Percentiles rank a stretch among this genome's conserved stretches.
Conservation (phyloP, 2,888 invertebrate genomes). For the Pilophorus perplexus region DNA sequence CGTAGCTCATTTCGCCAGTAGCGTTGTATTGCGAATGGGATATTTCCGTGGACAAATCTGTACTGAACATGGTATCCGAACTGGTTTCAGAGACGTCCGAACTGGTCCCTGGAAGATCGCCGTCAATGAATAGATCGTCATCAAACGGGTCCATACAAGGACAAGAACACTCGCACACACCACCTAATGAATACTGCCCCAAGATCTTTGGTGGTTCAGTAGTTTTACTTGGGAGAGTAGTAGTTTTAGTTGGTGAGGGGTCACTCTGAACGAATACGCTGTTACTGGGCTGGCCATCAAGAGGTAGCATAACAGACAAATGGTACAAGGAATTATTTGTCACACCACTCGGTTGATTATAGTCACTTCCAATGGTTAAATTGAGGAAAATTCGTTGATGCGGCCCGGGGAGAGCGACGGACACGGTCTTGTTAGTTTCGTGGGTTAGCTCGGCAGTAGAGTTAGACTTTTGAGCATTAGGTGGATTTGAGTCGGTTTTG, state of each 20-base stretch:
- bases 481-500: neutral
- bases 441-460: neutral
- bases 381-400: constrained; percentile 68
- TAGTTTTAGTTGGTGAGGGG: constrained; percentile 25
- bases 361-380: constrained; percentile 69
- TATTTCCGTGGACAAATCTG: neutral
- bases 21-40: neutral
- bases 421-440: neutral
- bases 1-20: neutral
- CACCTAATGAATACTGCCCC: constrained; percentile 54
- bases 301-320: constrained; percentile 76
- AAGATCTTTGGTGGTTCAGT: constrained; percentile 15
- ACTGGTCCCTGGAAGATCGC: constrained; percentile 39
- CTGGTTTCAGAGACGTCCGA: neutral
- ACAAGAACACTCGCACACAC: constrained; percentile 72
- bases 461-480: neutral
- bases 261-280: constrained; percentile 16
- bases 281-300: constrained; percentile 51
- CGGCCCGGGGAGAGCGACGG: constrained; percentile 2
- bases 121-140: constrained; percentile 12
- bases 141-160: constrained; percentile 55
- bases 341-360: constrained; percentile 54
- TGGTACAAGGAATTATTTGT: constrained; percentile 67
- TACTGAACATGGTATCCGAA: neutral
- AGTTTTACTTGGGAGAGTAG: neutral